Evolutionary conservation across 2,113 vertebrate species (phyloP).

Genomic region (Gorsachius goisagi): DNA sequence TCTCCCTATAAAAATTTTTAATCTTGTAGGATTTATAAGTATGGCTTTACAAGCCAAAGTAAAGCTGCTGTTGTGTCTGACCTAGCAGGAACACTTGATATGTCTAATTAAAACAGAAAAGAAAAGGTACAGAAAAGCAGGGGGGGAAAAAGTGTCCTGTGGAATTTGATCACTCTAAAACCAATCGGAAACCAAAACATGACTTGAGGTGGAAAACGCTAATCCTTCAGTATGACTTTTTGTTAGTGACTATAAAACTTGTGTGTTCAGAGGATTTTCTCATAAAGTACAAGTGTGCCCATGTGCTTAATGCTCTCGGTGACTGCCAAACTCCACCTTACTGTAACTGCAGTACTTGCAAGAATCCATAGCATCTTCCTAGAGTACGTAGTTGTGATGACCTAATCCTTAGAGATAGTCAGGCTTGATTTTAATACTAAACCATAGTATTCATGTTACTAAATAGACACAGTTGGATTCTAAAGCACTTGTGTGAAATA

Average conservation of each 20-base stretch:
- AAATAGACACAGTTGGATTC: neutral
- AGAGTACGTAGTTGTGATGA: neutral
- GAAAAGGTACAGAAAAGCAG: neutral
- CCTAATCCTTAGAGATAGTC: neutral
- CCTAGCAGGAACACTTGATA: neutral
- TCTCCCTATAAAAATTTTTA: neutral
- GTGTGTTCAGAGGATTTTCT: neutral
- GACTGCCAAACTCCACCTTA: neutral
- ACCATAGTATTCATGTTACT: neutral
- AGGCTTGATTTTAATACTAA: neutral
- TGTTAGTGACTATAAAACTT: neutral
- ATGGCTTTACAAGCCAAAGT: neutral
- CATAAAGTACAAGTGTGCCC: accelerated
- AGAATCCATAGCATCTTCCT: neutral
- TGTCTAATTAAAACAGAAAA: neutral
- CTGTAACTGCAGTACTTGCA: neutral
- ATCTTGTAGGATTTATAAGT: neutral
- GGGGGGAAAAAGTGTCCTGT: neutral
- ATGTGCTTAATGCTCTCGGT: neutral
- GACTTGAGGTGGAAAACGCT: neutral
- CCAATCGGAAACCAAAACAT: neutral
- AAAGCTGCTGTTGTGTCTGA: neutral
- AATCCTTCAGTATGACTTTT: neutral
- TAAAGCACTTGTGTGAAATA: neutral
- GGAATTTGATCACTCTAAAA: neutral